Base-by-base conservation (phyloP, 2,888 invertebrate species). In the Diarsia brunnea region DNA sequence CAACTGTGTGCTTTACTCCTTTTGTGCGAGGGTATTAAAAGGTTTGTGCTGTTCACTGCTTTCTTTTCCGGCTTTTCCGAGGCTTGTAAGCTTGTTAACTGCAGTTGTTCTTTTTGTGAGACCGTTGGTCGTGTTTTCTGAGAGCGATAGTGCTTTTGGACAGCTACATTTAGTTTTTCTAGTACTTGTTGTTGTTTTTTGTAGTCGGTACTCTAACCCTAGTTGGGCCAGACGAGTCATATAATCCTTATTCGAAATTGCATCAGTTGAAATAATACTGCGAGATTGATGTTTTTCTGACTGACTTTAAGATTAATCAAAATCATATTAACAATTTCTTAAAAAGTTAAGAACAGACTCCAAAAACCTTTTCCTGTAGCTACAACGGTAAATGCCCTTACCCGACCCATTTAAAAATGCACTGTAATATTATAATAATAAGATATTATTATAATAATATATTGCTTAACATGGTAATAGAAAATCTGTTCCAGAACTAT, bases 1-100 rank as follows among this genome's bases (percentile, higher is more conserved):
- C 63, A 64, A 66, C 78, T 84, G 81, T 80, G 81, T 77, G 63
- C 64, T 84, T 67, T 69, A 79, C 47, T 63, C 69, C 85, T 64
- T 85, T 84, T 84, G 61, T 84, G 63, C 27, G 47, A 69, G 75
- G 69, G 58, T 67, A 69, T 69, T 78, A 82, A 82, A 84, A 85
- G 53, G 75, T 69, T 85, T 82, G 69, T 69, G 60, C 53, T 82
- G 75, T 84, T 71, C 45, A 43, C 19, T 77, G 70, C 43, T 84
- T 81, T 68, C 53, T 60, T 73, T 81, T 85, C 78, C 71, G 43
- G 58, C 49, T 69, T 81, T 84, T 72, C 49, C 60, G 49, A 58
- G 69, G 53, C 75, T 60, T 69, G 61, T 75, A 67, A 69, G 81
- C 78, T 67, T 60, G 75, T 60, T 69, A 49, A 21, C 24, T 65